Conservation (phyloP, 2,797 vertebrate species). For the Arctocebus calabarensis region DNA sequence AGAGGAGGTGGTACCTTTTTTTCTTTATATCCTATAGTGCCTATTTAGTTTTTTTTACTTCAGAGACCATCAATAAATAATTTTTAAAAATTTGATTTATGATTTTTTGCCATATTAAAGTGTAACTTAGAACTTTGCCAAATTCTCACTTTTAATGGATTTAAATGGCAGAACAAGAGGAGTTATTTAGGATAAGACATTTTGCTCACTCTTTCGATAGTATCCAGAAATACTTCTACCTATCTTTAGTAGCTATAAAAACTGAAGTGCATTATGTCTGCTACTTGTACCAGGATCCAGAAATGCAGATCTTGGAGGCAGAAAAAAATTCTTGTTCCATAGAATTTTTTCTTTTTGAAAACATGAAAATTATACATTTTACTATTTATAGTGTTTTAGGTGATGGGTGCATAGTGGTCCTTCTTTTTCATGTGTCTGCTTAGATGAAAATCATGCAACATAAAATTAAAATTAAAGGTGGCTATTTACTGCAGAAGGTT, state of each 20-base stretch:
- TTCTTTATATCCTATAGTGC: not conserved
- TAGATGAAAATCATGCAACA: not conserved
- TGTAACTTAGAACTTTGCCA: not conserved
- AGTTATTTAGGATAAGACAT: not conserved
- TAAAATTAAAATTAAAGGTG: slow-evolving; percentile 51
- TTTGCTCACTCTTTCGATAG: not conserved
- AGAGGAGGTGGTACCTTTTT: not conserved
- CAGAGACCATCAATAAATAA: not conserved
- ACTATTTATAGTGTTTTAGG: not conserved
- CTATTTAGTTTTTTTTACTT: not conserved
- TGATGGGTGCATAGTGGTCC: not conserved
- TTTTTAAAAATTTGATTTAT: not conserved
- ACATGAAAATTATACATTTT: not conserved
- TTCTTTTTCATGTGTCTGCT: slow-evolving; percentile 20
- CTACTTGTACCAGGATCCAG: not conserved
- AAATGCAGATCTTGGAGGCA: not conserved
- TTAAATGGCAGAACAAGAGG: not conserved
- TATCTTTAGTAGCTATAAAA: not conserved
- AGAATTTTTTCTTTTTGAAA: not conserved
- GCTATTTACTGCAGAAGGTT: not conserved
- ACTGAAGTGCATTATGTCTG: not conserved
- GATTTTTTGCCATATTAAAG: not conserved
- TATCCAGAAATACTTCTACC: not conserved
- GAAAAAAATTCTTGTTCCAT: not conserved
- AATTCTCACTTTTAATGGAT: not conserved